Evolutionary conservation across 1,140 invertebrate species (phyloP), one percentile per base, ranked within the genome.

Genomic region (Cyrtorhinus lividipennis): DNA sequence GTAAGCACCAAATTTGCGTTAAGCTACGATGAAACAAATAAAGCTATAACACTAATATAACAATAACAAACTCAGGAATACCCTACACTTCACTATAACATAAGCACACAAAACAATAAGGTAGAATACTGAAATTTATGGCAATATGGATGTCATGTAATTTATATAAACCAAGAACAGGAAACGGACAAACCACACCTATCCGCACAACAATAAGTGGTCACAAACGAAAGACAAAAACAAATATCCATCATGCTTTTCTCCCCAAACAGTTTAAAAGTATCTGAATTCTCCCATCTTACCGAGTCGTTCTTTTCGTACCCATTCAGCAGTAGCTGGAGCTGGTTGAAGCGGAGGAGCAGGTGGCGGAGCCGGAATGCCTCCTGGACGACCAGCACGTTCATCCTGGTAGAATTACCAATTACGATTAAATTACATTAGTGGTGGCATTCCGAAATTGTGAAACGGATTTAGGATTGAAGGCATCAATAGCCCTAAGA

Each of bases 251-350:
- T 26, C 15, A 22, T 27, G 15, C 46, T 25, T 8, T 61, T 61
- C 58, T 30, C 20, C 18, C 48, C 48, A 8, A 53, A 15, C 48
- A 24, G 38, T 23, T 80, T 83, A 95, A 78, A 95, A 94, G 77
- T 95, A 95, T 75, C 92, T 83, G 74, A 95, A 94, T 81, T 94
- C 92, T 77, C 92, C 92, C 81, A 92, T 92, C 78, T 92, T 93
- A 74, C 91, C 92, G 69, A 89, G 82, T 67, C 91, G 81, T 73
- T 93, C 87, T 72, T 87, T 86, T 67, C 87, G 83, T 65, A 90
- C 84, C 86, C 87, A 87, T 71, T 91, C 88, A 18, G 84, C 82
- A 2, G 80, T 75, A n/a, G 80, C 80, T 22, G 79, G 78, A 18
- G 74, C 75, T 24, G 76, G 76, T 62, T 69, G 73, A 73, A 77